Conservation (phyloP, 2,888 invertebrate species). For the Pseudococcus jackbeardsleyi region DNA sequence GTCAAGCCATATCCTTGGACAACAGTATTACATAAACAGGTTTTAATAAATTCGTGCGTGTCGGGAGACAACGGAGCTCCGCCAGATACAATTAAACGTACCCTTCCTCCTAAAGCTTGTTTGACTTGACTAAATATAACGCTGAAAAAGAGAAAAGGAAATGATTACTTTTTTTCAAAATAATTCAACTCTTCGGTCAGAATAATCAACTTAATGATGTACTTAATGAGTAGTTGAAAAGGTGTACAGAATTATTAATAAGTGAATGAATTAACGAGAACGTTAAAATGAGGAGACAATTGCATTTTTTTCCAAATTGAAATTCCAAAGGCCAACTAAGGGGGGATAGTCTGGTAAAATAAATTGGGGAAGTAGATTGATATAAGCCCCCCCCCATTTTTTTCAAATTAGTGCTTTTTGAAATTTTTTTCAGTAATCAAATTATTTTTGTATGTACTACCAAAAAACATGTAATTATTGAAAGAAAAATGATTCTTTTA, state of each 20-base stretch:
- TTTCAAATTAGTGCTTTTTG: no score
- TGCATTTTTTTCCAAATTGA: not conserved
- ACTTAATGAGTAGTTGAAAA: not conserved
- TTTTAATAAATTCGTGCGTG: conserved; percentile 93
- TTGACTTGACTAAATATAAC: conserved; percentile 76
- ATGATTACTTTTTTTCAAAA: not conserved
- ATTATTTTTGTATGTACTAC: no score
- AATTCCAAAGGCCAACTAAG: not conserved
- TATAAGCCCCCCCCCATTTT: no score
- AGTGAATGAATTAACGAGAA: not conserved
- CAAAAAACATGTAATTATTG: no score
- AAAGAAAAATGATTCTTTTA: no score
- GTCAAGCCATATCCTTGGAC: conserved; percentile 97
- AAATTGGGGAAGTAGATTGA: no score
- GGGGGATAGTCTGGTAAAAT: no score
- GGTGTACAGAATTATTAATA: not conserved
- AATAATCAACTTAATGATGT: not conserved
- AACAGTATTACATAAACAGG: conserved; percentile 91
- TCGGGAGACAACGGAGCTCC: conserved; percentile 96
- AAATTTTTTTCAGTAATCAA: no score
- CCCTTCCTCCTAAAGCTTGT: conserved; percentile 81
- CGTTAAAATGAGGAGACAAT: not conserved
- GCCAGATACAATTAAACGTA: conserved; percentile 90
- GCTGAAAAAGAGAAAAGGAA: conserved; percentile 69
- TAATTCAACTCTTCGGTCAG: not conserved